Evolutionary conservation across 2,888 invertebrate genomes (phyloP).

Genomic region (Plutella xylostella): DNA sequence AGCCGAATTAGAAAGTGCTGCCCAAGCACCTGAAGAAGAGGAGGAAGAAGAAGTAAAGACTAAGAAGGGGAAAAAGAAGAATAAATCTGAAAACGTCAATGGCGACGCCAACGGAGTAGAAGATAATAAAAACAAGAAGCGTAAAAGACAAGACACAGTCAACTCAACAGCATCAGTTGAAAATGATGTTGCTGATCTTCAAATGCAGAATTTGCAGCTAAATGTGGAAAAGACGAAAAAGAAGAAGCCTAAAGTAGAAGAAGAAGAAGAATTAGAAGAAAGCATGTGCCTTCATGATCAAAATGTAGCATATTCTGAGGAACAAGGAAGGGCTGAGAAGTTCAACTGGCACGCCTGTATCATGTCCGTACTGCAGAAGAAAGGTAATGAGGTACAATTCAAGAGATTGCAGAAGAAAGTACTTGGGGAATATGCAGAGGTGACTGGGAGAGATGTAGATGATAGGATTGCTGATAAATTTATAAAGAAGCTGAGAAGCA

Average conservation of each 20-base stretch:
- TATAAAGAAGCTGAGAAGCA: constrained; percentile 77
- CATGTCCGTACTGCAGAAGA: constrained; percentile 56
- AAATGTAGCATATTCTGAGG: constrained; percentile 53
- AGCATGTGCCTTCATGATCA: constrained; percentile 53
- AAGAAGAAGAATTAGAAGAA: constrained; percentile 38
- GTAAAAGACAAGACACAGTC: constrained; percentile 52
- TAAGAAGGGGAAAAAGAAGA: constrained; percentile 56
- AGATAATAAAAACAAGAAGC: constrained; percentile 46
- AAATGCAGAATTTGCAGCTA: constrained; percentile 24
- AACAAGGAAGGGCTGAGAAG: constrained; percentile 33
- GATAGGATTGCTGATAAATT: constrained; percentile 78
- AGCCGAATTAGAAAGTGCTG: constrained; percentile 52
- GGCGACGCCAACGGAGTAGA: constrained; percentile 25
- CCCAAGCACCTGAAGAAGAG: constrained; percentile 29
- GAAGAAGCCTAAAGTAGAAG: constrained; percentile 46
- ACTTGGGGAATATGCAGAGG: constrained; percentile 70
- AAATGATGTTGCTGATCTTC: background rate
- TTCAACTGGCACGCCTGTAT: constrained; percentile 66
- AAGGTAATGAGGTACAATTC: constrained; percentile 74
- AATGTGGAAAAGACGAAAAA: constrained; percentile 32
- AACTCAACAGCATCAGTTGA: constrained; percentile 26
- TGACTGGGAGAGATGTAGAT: constrained; percentile 59
- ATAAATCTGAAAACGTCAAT: constrained; percentile 39
- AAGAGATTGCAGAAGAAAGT: constrained; percentile 84
- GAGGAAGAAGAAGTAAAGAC: constrained; percentile 28